Conservation (phyloP, 2,113 vertebrate species). For the Calonectris borealis region DNA sequence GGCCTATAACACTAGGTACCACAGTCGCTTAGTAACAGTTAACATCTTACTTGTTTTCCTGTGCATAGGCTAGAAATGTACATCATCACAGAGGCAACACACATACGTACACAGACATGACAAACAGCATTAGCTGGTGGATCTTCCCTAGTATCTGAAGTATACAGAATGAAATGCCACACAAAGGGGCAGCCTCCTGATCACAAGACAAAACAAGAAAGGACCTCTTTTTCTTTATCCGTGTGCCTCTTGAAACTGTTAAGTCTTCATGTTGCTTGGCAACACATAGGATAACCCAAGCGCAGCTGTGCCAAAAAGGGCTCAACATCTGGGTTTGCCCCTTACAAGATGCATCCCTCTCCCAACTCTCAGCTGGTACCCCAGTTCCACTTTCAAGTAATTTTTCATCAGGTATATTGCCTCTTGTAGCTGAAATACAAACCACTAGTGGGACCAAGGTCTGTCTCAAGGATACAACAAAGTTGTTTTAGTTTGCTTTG, state of each 20-base stretch:
- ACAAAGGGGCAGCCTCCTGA: background rate
- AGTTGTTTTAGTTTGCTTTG: background rate
- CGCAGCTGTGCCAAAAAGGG: background rate
- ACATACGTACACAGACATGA: fast-evolving
- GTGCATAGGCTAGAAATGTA: background rate
- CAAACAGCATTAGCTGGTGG: background rate
- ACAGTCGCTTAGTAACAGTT: background rate
- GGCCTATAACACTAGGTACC: background rate
- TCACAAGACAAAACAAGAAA: background rate
- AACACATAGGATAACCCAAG: background rate
- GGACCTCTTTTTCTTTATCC: background rate
- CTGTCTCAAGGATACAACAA: background rate
- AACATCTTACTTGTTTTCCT: background rate
- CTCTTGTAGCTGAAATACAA: background rate
- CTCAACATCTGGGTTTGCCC: background rate
- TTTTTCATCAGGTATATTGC: background rate
- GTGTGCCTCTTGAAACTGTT: background rate
- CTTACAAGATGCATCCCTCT: background rate
- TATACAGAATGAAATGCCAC: background rate
- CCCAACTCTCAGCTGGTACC: background rate
- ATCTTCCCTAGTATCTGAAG: background rate
- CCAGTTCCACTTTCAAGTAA: background rate
- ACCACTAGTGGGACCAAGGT: background rate
- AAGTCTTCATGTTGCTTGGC: background rate
- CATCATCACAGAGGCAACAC: background rate